Evolutionary conservation across 2,797 vertebrate species (phyloP), one percentile per base, ranked within the genome.

Genomic region (Pelobates cultripes): DNA sequence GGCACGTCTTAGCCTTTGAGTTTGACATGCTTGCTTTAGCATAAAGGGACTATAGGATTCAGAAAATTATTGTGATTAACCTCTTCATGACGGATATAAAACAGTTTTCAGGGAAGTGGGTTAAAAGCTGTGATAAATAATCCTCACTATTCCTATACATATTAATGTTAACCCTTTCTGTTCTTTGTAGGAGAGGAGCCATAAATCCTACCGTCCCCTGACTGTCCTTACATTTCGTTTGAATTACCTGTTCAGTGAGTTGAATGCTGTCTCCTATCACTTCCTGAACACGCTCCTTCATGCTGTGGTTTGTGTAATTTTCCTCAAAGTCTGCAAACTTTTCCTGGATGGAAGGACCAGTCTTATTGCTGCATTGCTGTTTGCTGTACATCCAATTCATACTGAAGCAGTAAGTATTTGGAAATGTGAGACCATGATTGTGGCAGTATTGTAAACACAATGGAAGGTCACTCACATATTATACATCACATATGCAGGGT

Each of bases 141-240:
- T 51, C 47, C 47, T 51, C 47, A 6, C 5, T 5, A 51, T 10
- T 6, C 2, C 5, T 51, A 10, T 51, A 42, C 10, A 64, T 43
- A 17, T 72, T 17, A 75, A 64, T 72, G 10, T 28, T 70, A 1
- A 3, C 43, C 43, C 70, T 69, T 74, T 17, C 67, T 79, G 78
- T 28, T 78, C 67, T 64, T 14, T 89, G 82, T 86, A 99, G 98
- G 98, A 99, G 87, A 94, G 97, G 84, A 99, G 98, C 89, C 98
- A 99, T 88, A 99, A 99, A 87, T 99, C 98, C 3, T 99, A 99
- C 13, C 92, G 98, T 60, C 98, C 98, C 0, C 89, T 99, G 85
- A 99, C 98, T 1, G 98, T 99, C 7, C 91, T 99, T 87, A 99
- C 98, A 0, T 99, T 99, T 88, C 95, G 98, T 43, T 90, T 99